Conservation (phyloP, 2,797 vertebrate genomes). For the Notolepis coatsorum region DNA sequence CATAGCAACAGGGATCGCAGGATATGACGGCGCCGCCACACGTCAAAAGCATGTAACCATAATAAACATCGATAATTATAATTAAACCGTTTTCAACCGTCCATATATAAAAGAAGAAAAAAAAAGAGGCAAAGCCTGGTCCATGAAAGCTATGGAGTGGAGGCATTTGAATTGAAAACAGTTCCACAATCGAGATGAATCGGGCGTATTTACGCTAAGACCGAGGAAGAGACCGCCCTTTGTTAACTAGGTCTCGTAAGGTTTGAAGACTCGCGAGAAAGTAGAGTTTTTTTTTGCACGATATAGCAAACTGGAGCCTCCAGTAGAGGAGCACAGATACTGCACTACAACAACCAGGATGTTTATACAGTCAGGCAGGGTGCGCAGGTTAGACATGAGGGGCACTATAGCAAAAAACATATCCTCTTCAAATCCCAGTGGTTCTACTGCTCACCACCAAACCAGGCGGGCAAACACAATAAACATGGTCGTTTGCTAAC, state of each 20-base stretch:
- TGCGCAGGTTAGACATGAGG: constrained; percentile 21
- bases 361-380: constrained; percentile 10
- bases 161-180: too few species aligned
- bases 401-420: constrained; percentile 32
- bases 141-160: constrained; percentile 5
- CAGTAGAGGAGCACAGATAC: constrained; percentile 50
- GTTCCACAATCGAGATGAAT: too few species aligned
- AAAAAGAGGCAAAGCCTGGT: constrained; percentile 9
- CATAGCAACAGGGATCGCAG: too few species aligned
- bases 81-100: constrained; percentile 7
- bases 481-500: constrained; percentile 21
- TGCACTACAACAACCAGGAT: constrained; percentile 1
- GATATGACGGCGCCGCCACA: neutral
- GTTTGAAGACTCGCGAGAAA: neutral
- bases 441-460: neutral
- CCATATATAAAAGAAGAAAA: neutral
- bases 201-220: constrained; percentile 15
- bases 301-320: constrained; percentile 28
- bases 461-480: neutral
- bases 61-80: neutral
- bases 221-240: neutral
- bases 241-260: neutral
- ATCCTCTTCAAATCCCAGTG: constrained; percentile 14
- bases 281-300: constrained; percentile 2
- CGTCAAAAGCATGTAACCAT: neutral